phyloP scores from a whole-genome alignment of 2,888 invertebrate species.

The Leptinotarsa peninsularis region DNA sequence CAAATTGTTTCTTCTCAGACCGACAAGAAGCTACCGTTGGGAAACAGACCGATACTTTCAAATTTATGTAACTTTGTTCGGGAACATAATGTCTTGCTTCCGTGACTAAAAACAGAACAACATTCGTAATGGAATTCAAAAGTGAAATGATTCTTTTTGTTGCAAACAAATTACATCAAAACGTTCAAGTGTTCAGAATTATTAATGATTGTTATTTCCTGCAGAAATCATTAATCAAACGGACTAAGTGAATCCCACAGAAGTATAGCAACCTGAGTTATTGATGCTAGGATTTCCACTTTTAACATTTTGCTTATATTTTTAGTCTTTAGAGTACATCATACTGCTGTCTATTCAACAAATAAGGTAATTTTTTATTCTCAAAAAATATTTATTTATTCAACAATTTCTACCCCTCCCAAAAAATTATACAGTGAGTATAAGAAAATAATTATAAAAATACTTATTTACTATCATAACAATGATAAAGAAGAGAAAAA shows the following conservation, averaged over 20 bases:
- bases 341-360: too few relatives aligned
- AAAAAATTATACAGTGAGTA: too few relatives aligned
- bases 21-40: constrained; percentile 12
- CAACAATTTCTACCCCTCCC: too few relatives aligned
- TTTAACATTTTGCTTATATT: too few relatives aligned
- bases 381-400: too few relatives aligned
- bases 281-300: too few relatives aligned
- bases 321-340: too few relatives aligned
- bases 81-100: constrained; percentile 12
- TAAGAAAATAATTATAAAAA: too few relatives aligned
- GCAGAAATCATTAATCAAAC: too few relatives aligned
- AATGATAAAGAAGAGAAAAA: too few relatives aligned
- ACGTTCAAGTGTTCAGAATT: neutral
- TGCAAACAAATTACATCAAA: neutral
- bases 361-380: too few relatives aligned
- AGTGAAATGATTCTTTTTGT: constrained; percentile 7
- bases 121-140: constrained; percentile 9
- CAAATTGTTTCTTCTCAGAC: constrained; percentile 4
- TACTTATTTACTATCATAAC: too few relatives aligned
- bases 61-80: constrained; percentile 13
- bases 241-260: neutral
- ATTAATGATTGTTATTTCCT: neutral
- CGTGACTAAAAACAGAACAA: constrained; percentile 4
- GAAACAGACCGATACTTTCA: constrained; percentile 17
- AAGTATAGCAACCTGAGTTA: neutral